These are phyloP conservation scores for Gymnogyps californianus DNA, from an alignment of 2,113 vertebrate genomes.

Conservation along the genomic window DNA sequence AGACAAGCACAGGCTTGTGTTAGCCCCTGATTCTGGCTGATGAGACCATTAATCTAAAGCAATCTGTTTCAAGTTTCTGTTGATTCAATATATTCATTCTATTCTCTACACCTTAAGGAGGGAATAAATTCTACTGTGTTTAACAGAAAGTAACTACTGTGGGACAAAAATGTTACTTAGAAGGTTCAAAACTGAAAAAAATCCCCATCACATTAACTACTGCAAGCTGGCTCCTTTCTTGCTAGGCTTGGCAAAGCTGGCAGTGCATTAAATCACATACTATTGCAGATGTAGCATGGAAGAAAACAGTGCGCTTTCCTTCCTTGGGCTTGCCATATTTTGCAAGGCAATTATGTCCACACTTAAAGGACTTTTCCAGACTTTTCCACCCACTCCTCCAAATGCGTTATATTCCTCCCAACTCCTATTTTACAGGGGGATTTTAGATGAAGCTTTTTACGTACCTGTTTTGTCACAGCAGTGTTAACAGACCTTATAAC, in stretches of 20 bases:
- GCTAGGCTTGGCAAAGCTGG: not conserved
- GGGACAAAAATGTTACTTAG: not conserved
- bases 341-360: not conserved
- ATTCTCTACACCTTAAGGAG: not conserved
- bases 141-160: not conserved
- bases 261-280: not conserved
- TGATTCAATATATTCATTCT: not conserved
- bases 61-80: not conserved
- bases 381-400: rapidly evolving
- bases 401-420: not conserved
- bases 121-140: not conserved
- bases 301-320: not conserved
- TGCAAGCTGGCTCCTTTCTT: not conserved
- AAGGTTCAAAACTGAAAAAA: not conserved
- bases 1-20: not conserved
- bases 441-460: not conserved
- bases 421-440: not conserved
- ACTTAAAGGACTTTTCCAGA: not conserved
- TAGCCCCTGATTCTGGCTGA: not conserved
- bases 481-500: constrained; percentile 13
- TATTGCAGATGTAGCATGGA: rapidly evolving
- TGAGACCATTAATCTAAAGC: not conserved
- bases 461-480: not conserved
- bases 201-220: not conserved
- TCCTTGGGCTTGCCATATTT: not conserved